Evolutionary conservation across 1,140 invertebrate genomes (phyloP).

Genomic region (Chelonus insularis): DNA sequence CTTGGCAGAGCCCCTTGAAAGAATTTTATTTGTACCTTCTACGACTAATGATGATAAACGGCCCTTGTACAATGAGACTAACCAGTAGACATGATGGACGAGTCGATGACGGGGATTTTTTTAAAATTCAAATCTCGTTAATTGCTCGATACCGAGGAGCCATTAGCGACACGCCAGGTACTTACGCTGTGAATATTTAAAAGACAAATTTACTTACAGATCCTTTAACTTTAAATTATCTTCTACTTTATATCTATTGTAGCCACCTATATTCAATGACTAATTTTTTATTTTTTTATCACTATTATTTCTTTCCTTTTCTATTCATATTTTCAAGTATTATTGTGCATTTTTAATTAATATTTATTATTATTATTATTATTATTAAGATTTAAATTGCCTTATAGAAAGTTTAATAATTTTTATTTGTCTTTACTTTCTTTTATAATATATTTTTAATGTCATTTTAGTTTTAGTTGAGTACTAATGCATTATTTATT

Average conservation of each 20-base stretch:
- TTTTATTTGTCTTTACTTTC: too few relatives aligned
- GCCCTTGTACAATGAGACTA: conserved; percentile 13
- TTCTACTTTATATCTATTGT: not conserved
- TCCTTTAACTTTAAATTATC: conserved; percentile 19
- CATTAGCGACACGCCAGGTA: conserved; percentile 28
- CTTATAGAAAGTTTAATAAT: too few relatives aligned
- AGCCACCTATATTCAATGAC: not conserved
- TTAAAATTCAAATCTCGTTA: conserved; percentile 25
- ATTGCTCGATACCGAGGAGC: conserved; percentile 21
- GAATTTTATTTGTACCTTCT: conserved; percentile 4
- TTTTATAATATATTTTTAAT: too few relatives aligned
- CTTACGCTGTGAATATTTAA: conserved; percentile 25
- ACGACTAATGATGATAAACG: conserved; percentile 22
- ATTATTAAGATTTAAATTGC: too few relatives aligned
- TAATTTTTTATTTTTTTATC: not conserved
- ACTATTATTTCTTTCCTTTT: too few relatives aligned
- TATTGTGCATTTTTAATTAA: too few relatives aligned
- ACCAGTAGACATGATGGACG: conserved; percentile 19
- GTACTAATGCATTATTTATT: too few relatives aligned
- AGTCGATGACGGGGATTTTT: conserved; percentile 12
- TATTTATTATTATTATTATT: too few relatives aligned
- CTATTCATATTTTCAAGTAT: too few relatives aligned
- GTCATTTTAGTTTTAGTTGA: too few relatives aligned
- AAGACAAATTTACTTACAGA: conserved; percentile 20
- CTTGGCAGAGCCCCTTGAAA: not conserved